Conservation (phyloP, 2,113 vertebrate species). For the Prionailurus viverrinus region DNA sequence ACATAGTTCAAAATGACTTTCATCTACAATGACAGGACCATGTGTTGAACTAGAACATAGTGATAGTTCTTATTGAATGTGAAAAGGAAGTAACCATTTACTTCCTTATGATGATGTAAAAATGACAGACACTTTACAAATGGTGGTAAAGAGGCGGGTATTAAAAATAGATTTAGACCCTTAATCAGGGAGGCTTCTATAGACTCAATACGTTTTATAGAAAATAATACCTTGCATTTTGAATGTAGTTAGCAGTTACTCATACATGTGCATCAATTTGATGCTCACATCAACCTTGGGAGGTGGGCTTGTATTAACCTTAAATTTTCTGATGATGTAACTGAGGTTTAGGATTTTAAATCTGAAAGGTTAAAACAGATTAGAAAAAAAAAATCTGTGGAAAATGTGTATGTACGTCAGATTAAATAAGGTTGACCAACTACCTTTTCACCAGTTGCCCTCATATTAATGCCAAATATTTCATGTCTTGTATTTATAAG, state of each 20-base stretch:
- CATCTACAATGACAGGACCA: slow-evolving; percentile 62
- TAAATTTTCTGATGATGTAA: background rate
- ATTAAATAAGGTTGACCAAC: background rate
- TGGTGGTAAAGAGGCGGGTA: slow-evolving; percentile 57
- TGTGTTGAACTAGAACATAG: slow-evolving; percentile 79
- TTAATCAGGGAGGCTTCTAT: background rate
- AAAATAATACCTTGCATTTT: slow-evolving; percentile 12
- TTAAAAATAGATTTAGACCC: slow-evolving; percentile 35
- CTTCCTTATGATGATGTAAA: slow-evolving; percentile 61
- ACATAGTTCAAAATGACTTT: slow-evolving; percentile 65
- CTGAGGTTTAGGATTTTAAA: background rate
- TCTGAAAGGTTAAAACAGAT: background rate
- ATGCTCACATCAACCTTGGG: background rate
- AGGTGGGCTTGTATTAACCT: background rate
- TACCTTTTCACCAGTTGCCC: background rate
- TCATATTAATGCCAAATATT: background rate
- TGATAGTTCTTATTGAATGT: slow-evolving; percentile 81
- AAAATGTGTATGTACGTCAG: background rate
- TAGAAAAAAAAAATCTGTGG: background rate
- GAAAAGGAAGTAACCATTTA: slow-evolving; percentile 79
- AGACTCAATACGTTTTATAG: background rate
- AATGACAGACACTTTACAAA: slow-evolving; percentile 75
- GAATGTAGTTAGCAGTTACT: background rate
- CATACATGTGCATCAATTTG: background rate
- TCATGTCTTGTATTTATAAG: background rate